Evolutionary conservation across 1,140 invertebrate species (phyloP).

Genomic region (Armadillidium nasatum): DNA sequence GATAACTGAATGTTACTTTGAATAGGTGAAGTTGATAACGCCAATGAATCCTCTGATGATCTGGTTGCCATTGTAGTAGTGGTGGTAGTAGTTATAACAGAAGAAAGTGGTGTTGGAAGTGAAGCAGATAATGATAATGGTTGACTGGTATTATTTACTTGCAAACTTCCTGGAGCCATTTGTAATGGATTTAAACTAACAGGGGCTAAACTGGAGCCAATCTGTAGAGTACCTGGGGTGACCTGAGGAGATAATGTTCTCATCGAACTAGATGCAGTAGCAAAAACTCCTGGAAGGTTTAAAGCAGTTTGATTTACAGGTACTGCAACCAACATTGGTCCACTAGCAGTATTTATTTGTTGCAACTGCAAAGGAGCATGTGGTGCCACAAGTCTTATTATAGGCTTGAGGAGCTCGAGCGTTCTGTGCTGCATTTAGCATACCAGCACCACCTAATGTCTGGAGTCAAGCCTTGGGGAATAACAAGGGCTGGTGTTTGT

Average conservation of each 20-base stretch:
- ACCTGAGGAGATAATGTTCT: slow-evolving; percentile 21
- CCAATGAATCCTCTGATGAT: slow-evolving; percentile 2
- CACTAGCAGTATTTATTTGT: slow-evolving; percentile 27
- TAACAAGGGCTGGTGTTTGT: slow-evolving; percentile 24
- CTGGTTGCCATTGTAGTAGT: slow-evolving; percentile 16
- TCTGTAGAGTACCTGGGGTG: slow-evolving; percentile 6
- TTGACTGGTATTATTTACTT: slow-evolving; percentile 13
- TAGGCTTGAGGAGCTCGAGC: slow-evolving; percentile 16
- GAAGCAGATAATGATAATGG: slow-evolving; percentile 6
- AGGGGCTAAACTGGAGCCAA: neutral
- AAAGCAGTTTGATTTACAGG: slow-evolving; percentile 16
- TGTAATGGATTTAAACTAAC: slow-evolving; percentile 18
- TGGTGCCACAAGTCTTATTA: slow-evolving; percentile 26
- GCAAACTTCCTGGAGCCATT: slow-evolving; percentile 4
- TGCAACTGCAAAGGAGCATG: slow-evolving; percentile 24
- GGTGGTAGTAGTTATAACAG: slow-evolving; percentile 14
- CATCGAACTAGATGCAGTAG: slow-evolving; percentile 2
- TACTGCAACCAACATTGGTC: slow-evolving; percentile 22
- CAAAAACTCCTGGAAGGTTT: slow-evolving; percentile 16
- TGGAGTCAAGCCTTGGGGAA: slow-evolving; percentile 26
- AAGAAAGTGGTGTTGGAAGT: slow-evolving; percentile 16
- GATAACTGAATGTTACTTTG: neutral
- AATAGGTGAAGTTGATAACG: neutral
- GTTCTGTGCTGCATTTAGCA: neutral
- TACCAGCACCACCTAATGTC: slow-evolving; percentile 9